Percentiles rank a stretch among this genome's conserved stretches.
Conservation (phyloP, 2,797 vertebrate genomes). For the Rhinichthys osculus region DNA sequence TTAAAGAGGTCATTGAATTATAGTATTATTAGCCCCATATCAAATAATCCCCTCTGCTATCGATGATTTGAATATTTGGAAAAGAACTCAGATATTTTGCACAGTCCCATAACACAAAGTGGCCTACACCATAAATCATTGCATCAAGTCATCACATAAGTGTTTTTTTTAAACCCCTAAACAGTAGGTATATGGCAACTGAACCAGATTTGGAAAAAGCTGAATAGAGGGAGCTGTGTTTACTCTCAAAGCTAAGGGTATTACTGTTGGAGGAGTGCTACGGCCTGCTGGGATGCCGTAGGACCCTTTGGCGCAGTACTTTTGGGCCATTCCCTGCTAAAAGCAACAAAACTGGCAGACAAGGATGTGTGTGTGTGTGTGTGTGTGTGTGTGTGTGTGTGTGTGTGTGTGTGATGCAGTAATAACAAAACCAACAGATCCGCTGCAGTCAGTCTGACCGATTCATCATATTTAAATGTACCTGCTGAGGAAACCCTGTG, state of each 20-base stretch:
- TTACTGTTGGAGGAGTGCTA: conserved; percentile 65
- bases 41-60: conserved; percentile 14
- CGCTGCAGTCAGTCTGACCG: neutral
- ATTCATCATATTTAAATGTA: conserved; percentile 65
- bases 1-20: conserved; percentile 26
- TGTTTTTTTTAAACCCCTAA: conserved; percentile 30
- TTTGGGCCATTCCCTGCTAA: conserved; percentile 39
- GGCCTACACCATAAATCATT: conserved; percentile 53
- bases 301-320: conserved; percentile 44
- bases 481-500: conserved; percentile 81
- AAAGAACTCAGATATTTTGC: conserved; percentile 38
- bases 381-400: conserved; percentile 1
- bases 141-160: conserved; percentile 37
- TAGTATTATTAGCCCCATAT: neutral
- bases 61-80: conserved; percentile 22
- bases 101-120: conserved; percentile 17
- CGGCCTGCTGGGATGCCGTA: conserved; percentile 65
- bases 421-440: conserved; percentile 26
- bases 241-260: conserved; percentile 67
- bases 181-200: conserved; percentile 36
- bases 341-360: conserved; percentile 45
- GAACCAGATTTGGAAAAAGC: conserved; percentile 24
- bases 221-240: conserved; percentile 61
- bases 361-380: conserved; percentile 5
- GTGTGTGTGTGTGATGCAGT: neutral